Evolutionary conservation across 2,797 vertebrate genomes (phyloP).

Genomic region (Halcyon leucocephala): DNA sequence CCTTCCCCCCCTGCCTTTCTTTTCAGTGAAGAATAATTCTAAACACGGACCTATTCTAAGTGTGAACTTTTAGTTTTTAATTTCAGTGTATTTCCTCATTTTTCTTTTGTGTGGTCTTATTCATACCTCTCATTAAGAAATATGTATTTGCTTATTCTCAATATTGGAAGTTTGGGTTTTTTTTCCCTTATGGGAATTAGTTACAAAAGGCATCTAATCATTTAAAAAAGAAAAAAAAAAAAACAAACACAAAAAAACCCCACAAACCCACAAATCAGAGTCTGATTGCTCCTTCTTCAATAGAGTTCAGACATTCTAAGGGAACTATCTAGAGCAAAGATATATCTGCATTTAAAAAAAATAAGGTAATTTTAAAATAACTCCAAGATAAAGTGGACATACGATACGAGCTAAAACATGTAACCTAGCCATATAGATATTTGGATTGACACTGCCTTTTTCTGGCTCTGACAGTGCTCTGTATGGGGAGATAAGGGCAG

Average conservation of each 20-base stretch:
- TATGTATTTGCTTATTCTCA: background rate
- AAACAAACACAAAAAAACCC: no score
- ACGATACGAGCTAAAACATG: conserved; percentile 26
- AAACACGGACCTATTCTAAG: background rate
- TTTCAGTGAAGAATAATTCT: background rate
- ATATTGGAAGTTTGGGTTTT: background rate
- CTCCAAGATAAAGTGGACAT: conserved; percentile 49
- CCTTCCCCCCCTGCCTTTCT: background rate
- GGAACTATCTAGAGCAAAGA: background rate
- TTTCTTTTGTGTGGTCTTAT: background rate
- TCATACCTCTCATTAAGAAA: background rate
- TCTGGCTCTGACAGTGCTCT: conserved; percentile 27
- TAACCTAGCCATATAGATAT: conserved; percentile 47
- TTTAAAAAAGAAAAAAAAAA: no score
- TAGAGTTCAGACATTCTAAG: background rate
- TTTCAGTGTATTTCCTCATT: background rate
- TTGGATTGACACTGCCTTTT: conserved; percentile 51
- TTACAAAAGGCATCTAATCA: background rate
- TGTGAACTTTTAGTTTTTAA: background rate
- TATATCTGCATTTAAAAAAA: background rate
- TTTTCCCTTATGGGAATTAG: background rate
- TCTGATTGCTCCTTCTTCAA: background rate
- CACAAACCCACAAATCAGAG: no score
- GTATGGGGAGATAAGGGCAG: conserved; percentile 44
- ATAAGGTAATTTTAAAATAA: conserved; percentile 15